A percentile compares a stretch with the other conserved stretches of the same genome.
Evolutionary conservation across 2,113 vertebrate species (phyloP).

Genomic region (Budorcas taxicolor): DNA sequence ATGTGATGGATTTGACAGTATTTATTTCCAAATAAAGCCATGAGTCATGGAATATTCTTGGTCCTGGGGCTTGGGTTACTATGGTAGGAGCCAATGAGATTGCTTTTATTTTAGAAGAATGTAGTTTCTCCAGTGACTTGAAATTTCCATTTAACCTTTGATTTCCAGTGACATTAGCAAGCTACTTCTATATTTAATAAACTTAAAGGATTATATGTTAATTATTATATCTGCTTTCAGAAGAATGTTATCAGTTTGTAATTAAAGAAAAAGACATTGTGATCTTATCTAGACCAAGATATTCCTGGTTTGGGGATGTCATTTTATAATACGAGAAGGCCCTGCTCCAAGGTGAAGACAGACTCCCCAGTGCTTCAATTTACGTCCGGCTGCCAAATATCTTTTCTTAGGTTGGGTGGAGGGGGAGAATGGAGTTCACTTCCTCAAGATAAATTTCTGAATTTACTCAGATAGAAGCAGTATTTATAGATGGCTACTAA

Average conservation of each 20-base stretch:
- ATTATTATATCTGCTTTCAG: neutral
- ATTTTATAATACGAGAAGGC: neutral
- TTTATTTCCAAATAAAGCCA: constrained; percentile 41
- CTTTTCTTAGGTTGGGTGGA: neutral
- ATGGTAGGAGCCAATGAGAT: neutral
- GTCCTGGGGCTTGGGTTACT: neutral
- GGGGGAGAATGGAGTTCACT: neutral
- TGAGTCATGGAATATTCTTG: constrained; percentile 36
- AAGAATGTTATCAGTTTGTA: neutral
- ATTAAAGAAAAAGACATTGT: neutral
- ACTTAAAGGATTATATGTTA: neutral
- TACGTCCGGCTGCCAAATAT: neutral
- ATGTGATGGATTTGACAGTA: constrained; percentile 1
- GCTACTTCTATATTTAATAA: constrained; percentile 13
- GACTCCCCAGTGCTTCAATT: neutral
- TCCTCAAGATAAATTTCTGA: neutral
- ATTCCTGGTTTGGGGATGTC: neutral
- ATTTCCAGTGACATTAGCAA: neutral
- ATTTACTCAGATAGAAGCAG: neutral
- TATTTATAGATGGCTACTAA: neutral
- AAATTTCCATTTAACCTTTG: neutral
- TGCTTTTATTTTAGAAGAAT: constrained; percentile 19
- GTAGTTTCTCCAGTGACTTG: neutral
- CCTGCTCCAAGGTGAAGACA: neutral
- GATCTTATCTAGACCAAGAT: neutral